Conservation (phyloP, 1,140 invertebrate genomes). For the Drosophila rufa region DNA sequence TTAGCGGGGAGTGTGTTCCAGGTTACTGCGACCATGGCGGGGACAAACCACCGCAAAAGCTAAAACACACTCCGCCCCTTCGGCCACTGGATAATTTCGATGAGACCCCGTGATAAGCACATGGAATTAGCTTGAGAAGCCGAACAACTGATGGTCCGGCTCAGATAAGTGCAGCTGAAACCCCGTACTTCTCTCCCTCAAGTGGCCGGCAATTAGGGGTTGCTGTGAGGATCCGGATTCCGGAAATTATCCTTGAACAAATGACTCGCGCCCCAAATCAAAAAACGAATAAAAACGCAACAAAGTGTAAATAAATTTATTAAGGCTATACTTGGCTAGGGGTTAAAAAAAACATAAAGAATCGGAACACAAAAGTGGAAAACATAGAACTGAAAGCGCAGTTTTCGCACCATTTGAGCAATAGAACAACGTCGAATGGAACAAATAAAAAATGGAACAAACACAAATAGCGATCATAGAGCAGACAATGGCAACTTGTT, state of each 20-base stretch:
- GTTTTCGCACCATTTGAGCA: conserved; percentile 75
- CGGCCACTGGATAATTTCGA: conserved; percentile 68
- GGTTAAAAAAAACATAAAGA: conserved; percentile 40
- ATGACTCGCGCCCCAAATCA: conserved; percentile 76
- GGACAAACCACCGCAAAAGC: conserved; percentile 56
- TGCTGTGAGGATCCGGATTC: conserved; percentile 39
- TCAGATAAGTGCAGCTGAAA: conserved; percentile 74
- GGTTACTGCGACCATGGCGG: neutral
- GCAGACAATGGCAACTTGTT: conserved; percentile 61
- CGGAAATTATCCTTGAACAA: conserved; percentile 67
- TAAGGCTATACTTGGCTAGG: conserved; percentile 55
- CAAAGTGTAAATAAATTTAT: conserved; percentile 82
- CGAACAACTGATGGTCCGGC: conserved; percentile 65
- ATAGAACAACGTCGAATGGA: conserved; percentile 42
- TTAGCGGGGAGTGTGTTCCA: conserved; percentile 42
- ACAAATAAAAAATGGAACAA: conserved; percentile 43
- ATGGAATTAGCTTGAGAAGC: conserved; percentile 52
- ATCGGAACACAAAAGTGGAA: conserved; percentile 26
- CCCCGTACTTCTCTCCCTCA: conserved; percentile 40
- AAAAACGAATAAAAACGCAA: conserved; percentile 60
- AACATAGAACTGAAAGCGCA: conserved; percentile 61
- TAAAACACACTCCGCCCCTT: conserved; percentile 64
- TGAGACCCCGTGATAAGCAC: conserved; percentile 58
- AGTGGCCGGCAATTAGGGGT: conserved; percentile 80
- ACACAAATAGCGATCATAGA: conserved; percentile 58